Percentiles rank a stretch among this genome's conserved stretches.
Conservation (phyloP, 2,113 vertebrate genomes). For the Urocitellus parryii region DNA sequence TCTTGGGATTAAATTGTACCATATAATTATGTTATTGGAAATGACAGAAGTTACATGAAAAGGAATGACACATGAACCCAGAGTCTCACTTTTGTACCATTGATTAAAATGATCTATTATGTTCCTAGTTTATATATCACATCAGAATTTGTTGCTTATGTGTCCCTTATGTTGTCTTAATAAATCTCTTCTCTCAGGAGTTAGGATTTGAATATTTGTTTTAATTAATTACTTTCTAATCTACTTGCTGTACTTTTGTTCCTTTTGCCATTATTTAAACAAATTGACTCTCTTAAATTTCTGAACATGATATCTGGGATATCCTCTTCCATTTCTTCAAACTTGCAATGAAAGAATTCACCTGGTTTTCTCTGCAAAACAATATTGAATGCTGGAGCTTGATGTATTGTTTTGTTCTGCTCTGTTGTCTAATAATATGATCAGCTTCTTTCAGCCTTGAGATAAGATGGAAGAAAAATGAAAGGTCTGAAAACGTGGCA, state of each 20-base stretch:
- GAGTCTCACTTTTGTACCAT: not conserved
- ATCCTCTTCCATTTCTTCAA: conserved; percentile 39
- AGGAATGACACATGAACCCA: not conserved
- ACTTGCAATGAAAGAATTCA: conserved; percentile 48
- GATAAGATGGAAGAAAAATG: conserved; percentile 81
- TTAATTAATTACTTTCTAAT: conserved; percentile 41
- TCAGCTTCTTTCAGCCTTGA: conserved; percentile 80
- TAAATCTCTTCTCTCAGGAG: conserved; percentile 1
- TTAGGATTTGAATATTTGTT: conserved; percentile 25
- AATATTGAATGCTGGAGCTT: conserved; percentile 57
- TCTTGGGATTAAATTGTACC: not conserved
- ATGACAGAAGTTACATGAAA: not conserved
- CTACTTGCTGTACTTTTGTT: conserved; percentile 22
- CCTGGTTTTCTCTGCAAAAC: conserved; percentile 58
- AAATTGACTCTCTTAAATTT: not conserved
- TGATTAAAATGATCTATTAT: not conserved
- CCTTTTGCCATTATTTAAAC: conserved; percentile 54
- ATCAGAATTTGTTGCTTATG: not conserved
- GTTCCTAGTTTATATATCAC: not conserved
- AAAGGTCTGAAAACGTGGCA: conserved; percentile 66
- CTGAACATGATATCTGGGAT: conserved; percentile 2
- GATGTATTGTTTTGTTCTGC: conserved; percentile 72
- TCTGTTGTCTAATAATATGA: conserved; percentile 81
- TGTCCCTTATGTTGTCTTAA: conserved; percentile 9
- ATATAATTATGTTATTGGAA: conserved; percentile 32